A percentile compares a stretch with the other conserved stretches of the same genome.
Evolutionary conservation across 1,140 invertebrate genomes (phyloP).

Genomic region (Trachymyrmex septentrionalis): DNA sequence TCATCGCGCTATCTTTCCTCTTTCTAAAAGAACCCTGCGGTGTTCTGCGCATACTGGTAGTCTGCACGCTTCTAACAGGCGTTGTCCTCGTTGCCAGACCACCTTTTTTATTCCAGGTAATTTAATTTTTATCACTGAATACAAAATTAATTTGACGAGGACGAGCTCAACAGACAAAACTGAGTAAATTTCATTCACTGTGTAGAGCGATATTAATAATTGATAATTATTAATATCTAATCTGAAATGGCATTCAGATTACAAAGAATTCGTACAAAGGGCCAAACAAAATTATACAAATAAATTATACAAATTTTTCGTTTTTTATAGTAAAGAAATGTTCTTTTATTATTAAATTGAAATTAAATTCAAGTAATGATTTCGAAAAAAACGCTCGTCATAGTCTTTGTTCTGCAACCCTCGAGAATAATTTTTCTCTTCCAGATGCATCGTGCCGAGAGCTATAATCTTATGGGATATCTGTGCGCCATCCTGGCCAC

Average conservation of each 20-base stretch:
- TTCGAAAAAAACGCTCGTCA: background rate
- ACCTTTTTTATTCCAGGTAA: conserved; percentile 86
- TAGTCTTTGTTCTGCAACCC: background rate
- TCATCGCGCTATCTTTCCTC: conserved; percentile 87
- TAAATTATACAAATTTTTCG: too few relatives aligned
- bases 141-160: background rate
- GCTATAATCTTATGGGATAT: conserved; percentile 86
- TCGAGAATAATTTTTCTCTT: background rate
- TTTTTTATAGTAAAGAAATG: too few relatives aligned
- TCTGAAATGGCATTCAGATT: too few relatives aligned
- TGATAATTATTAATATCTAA: background rate
- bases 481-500: conserved; percentile 85
- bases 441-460: conserved; percentile 75
- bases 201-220: background rate
- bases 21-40: conserved; percentile 88
- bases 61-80: conserved; percentile 86
- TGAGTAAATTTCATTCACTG: background rate
- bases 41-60: conserved; percentile 86
- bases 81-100: conserved; percentile 87
- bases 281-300: too few relatives aligned
- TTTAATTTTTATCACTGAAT: too few relatives aligned
- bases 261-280: too few relatives aligned
- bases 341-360: background rate
- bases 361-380: background rate
- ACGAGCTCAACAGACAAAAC: background rate